These are phyloP conservation scores for Sprattus sprattus DNA, from an alignment of 2,113 vertebrate species.

Conservation along the genomic window DNA sequence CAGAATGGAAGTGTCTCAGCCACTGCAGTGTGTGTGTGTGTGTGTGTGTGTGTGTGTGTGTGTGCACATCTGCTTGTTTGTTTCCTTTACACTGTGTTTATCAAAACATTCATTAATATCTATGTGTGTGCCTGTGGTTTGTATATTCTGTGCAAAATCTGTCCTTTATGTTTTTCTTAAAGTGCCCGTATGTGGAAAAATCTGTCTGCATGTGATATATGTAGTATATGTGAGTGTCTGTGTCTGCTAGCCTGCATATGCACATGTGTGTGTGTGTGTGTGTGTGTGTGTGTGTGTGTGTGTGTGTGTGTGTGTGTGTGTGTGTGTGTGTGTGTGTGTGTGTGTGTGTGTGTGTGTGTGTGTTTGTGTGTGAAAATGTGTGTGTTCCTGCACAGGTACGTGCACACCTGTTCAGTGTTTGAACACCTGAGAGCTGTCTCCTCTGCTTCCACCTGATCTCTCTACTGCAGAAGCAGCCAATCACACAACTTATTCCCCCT, in stretches of 20 bases:
- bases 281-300: too few relatives aligned
- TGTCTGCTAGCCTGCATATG: neutral
- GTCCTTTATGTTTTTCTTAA: too few relatives aligned
- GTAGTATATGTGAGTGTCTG: neutral
- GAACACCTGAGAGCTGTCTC: neutral
- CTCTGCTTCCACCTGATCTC: conserved; percentile 4
- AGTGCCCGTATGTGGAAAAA: too few relatives aligned
- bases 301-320: too few relatives aligned
- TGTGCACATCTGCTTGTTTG: too few relatives aligned
- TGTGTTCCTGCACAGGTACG: too few relatives aligned
- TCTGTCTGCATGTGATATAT: neutral
- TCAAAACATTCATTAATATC: too few relatives aligned
- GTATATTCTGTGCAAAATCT: neutral
- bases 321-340: too few relatives aligned
- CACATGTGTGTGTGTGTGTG: too few relatives aligned
- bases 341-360: conserved; percentile 1
- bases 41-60: too few relatives aligned
- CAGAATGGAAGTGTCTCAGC: too few relatives aligned
- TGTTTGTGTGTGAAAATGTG: neutral
- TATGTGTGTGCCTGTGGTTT: neutral
- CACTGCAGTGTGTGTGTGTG: neutral
- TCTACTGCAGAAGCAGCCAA: neutral
- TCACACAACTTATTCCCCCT: neutral
- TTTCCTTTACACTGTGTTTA: too few relatives aligned
- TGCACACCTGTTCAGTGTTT: neutral